Evolutionary conservation across 1,140 invertebrate genomes (phyloP), one percentile per base, ranked within the genome.

Genomic region (Drosophila repletoides): DNA sequence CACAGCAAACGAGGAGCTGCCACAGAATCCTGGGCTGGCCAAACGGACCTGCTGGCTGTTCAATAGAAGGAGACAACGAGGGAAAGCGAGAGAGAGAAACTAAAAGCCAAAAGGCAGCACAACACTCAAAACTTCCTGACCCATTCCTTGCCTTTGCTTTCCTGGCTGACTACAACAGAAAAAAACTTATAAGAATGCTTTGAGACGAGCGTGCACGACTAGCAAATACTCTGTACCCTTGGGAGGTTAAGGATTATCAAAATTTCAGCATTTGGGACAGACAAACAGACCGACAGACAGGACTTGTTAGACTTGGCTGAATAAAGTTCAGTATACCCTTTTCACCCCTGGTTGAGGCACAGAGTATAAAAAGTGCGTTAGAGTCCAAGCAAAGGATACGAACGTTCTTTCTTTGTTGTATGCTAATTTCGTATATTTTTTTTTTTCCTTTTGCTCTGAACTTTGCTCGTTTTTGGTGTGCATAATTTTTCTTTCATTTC

Each of bases 381-480:
- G 7, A 24, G 52, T 28, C 7, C 28, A 7, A 12, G 6, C 19
- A n/a, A n/a, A n/a, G n/a, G n/a, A n/a, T n/a, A n/a, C n/a, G n/a
- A n/a, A n/a, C n/a, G n/a, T 43, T 15, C 2, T 61, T 51, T 59
- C 70, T 84, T 84, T 83, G 79, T 83, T 83, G 79, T 77, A 79
- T 83, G 79, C 79, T 83, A 84, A 83, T 79, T 84, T 74, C 53
- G 64, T 72, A 52, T 49, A 60, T 52, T 74, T 77, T 65, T 70
- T 24, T 48, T 67, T 51, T 51, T 65, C 21, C 43, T 33, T 36
- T 53, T 15, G 29, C 0, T 63, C 10, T 40, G 33, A 48, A 45
- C 46, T 60, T 67, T 63, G 24, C 21, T 52, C 31, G 12, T 36
- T 41, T 60, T 40, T 53, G 43, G 59, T 38, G 61, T 79, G 64